phyloP scores from a whole-genome alignment of 2,888 invertebrate genomes.

The Drosophila mimetica region DNA sequence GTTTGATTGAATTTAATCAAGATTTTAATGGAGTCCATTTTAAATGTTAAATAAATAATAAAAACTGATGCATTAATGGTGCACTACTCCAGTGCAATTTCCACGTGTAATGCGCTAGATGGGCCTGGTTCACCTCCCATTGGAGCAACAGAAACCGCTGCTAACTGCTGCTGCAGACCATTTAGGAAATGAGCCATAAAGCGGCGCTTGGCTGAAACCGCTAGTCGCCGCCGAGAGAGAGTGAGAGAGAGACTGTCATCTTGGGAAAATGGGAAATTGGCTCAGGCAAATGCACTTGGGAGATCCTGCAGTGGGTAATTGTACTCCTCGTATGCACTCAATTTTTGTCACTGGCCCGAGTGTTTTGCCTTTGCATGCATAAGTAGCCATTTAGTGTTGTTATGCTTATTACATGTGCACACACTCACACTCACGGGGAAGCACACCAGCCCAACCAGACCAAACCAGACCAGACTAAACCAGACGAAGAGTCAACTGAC shows the following conservation, averaged over 20 bases:
- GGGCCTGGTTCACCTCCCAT: slow-evolving; percentile 41
- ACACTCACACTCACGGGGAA: slow-evolving; percentile 38
- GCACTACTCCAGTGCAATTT: background rate
- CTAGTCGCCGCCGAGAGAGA: slow-evolving; percentile 14
- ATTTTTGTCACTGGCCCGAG: slow-evolving; percentile 58
- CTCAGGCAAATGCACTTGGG: slow-evolving; percentile 72
- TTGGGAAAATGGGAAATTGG: slow-evolving; percentile 60
- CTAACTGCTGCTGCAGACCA: slow-evolving; percentile 65
- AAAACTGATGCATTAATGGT: background rate
- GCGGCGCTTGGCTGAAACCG: slow-evolving; percentile 47
- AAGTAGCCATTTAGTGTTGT: slow-evolving; percentile 78
- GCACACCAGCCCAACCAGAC: background rate
- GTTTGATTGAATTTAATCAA: no score
- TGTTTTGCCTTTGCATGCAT: slow-evolving; percentile 70
- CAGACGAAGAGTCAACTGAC: slow-evolving; percentile 60
- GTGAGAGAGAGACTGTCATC: slow-evolving; percentile 32
- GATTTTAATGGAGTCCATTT: no score
- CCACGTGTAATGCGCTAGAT: slow-evolving; percentile 6
- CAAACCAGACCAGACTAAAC: background rate
- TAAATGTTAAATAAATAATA: background rate
- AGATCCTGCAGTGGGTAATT: slow-evolving; percentile 9
- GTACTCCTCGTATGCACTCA: slow-evolving; percentile 71
- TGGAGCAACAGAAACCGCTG: slow-evolving; percentile 14
- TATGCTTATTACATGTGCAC: slow-evolving; percentile 71
- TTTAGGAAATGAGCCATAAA: slow-evolving; percentile 81